Conservation (phyloP, 2,888 invertebrate species). For the Serripes groenlandicus region DNA sequence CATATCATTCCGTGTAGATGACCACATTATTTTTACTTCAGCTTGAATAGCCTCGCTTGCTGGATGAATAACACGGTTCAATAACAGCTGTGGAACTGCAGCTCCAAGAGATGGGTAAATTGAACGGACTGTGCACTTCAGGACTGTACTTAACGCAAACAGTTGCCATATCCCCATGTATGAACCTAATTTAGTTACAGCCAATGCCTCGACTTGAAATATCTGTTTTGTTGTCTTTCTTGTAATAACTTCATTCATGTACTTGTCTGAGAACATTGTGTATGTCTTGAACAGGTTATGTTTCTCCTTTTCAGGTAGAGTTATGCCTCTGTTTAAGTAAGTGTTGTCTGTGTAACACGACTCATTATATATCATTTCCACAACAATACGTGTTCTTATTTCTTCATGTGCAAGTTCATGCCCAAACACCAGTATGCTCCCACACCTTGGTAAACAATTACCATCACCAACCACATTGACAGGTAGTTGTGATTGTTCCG, state of each 20-base stretch:
- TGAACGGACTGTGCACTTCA: slow-evolving; percentile 24
- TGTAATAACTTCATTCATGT: not conserved
- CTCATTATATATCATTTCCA: not conserved
- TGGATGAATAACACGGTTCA: too few species aligned
- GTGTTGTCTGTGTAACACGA: not conserved
- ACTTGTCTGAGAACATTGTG: slow-evolving; percentile 28
- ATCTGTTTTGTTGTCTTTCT: not conserved
- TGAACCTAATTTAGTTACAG: slow-evolving; percentile 5
- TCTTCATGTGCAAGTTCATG: slow-evolving; percentile 31
- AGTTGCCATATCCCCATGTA: slow-evolving; percentile 42
- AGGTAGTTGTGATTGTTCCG: too few species aligned
- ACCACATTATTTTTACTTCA: too few species aligned
- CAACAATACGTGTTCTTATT: slow-evolving; percentile 29
- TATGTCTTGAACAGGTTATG: not conserved
- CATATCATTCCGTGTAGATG: too few species aligned
- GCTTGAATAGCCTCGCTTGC: too few species aligned
- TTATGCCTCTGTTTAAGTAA: slow-evolving; percentile 3
- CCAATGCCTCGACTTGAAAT: slow-evolving; percentile 10
- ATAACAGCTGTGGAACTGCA: too few species aligned
- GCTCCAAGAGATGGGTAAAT: slow-evolving; percentile 37
- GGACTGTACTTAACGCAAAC: slow-evolving; percentile 35
- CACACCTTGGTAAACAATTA: slow-evolving; percentile 33
- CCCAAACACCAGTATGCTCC: slow-evolving; percentile 34
- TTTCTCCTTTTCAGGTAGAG: not conserved
- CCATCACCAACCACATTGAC: slow-evolving; percentile 34